Evolutionary conservation across 2,797 vertebrate species (phyloP), one percentile per base, ranked within the genome.

Genomic region (Enteromius fasciolatus): DNA sequence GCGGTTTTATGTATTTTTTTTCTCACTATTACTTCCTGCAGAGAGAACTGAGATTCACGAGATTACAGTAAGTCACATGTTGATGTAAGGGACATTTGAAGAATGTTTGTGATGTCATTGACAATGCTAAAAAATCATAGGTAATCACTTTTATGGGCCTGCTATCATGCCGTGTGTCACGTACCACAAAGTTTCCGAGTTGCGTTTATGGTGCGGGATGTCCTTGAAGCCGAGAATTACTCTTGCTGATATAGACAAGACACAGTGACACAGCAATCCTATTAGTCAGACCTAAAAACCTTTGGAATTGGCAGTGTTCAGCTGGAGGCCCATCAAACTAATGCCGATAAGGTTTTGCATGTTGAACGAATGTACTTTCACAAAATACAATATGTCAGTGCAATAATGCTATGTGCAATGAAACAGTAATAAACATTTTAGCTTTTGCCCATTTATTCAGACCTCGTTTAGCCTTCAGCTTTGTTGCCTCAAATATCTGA

Each of bases 101-200:
- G 63, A 64, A 84, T 25, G 25, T 61, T 44, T 46, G 8, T 80
- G 76, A 87, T 86, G 54, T 59, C 73, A 74, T 33, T 77, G 77
- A 64, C 76, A 84, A 80, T 70, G 48, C 31, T 41, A 67, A 78
- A 86, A 87, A 87, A 87, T 81, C 84, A 88, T 69, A 64, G 54
- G 72, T 36, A 76, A 81, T 72, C 41, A 76, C 59, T 64, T 77
- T 89, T 89, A 87, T 83, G 73, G 48, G 31, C 76, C 80, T 82
- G 80, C 20, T 67, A 69, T 81, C 86, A 82, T 86, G 81, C 72
- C 3, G 15, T 57, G 64, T 70, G 81, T 89, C 85, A 87, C 72
- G 83, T 87, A 86, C 77, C 39, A 39, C 72, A n/a, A 69, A 61
- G 54, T 39, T 76, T 76, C 52, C 63, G 50, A 67, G 52, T 36